Base-by-base conservation (phyloP, 2,888 invertebrate genomes). In the Microplitis manilae region DNA sequence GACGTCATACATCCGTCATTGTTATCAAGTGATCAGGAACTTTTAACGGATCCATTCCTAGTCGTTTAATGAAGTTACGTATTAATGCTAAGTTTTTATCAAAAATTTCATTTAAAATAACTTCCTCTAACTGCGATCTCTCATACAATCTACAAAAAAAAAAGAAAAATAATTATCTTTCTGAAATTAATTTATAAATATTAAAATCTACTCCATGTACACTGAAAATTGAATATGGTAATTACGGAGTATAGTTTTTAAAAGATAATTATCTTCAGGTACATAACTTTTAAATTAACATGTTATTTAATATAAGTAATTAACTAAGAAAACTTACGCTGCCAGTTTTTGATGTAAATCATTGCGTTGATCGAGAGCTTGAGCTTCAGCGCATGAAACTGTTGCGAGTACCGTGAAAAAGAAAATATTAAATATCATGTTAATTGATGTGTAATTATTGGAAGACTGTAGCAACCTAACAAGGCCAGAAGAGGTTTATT, bases 1-100 rank as follows among this genome's bases (percentile, higher is more conserved):
- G 76, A 77, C 78, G 68, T 76, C 86, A 86, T 75, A 84, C 30
- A 2, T 80, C 78, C 0, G 82, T 61, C 9, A 83, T 61, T n/a
- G 50, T 30, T 13, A 83, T 39, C 8, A 77, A 72, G 2, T 82
- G 1, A 38, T 85, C 81, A 2, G 73, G 8, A 62, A 86, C 9
- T 8, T 73, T 20, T 81, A 84, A 7, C 0, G 88, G 88, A 61
- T 88, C 88, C 76, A 85, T 20, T 7, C 79, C 82, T 6, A 76
- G 17, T 5, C 77, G 30, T 1, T 79, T 9, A 2, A 86, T 82
- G 6, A 67, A 15, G 0, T 72, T 8, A 0, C 13, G 78, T 30
- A 86, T 76, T 2, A 15, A 0, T 0, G 86, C 84, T 15, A 85
- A 50, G 1, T 78, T 1, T 1, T 9, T 0, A 69, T 87, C 86